Evolutionary conservation across 2,797 vertebrate species (phyloP).

Genomic region (Lateolabrax maculatus): DNA sequence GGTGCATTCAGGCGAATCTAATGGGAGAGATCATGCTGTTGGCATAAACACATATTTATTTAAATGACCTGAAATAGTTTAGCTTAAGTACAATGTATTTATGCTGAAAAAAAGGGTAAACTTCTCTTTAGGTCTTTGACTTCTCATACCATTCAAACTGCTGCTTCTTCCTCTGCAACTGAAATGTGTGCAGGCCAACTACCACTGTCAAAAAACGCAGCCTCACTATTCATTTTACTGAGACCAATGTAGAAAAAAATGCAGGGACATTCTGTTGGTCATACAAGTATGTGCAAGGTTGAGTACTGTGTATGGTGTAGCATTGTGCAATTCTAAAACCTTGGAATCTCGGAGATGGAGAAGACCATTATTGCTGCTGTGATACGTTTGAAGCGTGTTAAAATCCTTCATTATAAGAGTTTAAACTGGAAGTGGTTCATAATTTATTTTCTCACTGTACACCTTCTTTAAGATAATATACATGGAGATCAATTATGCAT

Average conservation of each 20-base stretch:
- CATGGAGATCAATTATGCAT: too few relatives aligned
- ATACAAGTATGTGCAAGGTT: not conserved
- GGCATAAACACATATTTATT: constrained; percentile 39
- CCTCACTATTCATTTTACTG: not conserved
- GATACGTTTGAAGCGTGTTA: constrained; percentile 16
- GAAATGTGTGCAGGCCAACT: not conserved
- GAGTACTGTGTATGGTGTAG: not conserved
- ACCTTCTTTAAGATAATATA: too few relatives aligned
- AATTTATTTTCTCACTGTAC: too few relatives aligned
- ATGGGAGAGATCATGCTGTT: constrained; percentile 27
- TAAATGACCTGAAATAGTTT: constrained; percentile 9
- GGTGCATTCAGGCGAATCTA: constrained; percentile 34
- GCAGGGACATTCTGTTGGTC: not conserved
- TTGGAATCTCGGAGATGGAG: not conserved
- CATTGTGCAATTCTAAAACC: not conserved
- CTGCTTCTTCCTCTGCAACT: not conserved
- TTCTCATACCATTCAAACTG: not conserved
- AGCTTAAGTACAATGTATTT: not conserved
- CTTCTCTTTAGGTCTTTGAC: not conserved
- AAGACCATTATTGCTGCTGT: constrained; percentile 1
- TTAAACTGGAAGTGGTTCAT: not conserved
- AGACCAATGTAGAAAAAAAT: too few relatives aligned
- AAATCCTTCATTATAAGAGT: not conserved
- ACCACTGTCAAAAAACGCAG: not conserved
- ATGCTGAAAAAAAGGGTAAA: too few relatives aligned